phyloP scores from a whole-genome alignment of 2,113 vertebrate genomes.

The Lepus europaeus region DNA sequence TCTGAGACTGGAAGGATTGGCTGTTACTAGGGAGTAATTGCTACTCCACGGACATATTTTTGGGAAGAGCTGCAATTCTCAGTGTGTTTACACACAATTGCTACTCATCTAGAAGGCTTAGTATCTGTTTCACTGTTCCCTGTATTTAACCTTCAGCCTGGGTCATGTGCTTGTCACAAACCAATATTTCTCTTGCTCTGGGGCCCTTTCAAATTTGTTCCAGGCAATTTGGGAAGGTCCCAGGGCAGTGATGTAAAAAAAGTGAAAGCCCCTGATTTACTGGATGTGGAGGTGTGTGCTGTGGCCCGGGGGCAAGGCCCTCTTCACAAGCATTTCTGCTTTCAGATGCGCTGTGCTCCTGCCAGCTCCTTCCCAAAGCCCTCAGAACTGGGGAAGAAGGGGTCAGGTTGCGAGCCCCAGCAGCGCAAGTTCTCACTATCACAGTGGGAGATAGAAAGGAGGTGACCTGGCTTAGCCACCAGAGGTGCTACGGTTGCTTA shows the following conservation, averaged over 20 bases:
- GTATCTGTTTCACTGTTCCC: neutral
- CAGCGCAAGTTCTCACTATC: neutral
- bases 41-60: neutral
- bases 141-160: neutral
- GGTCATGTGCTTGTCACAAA: neutral
- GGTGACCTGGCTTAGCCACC: neutral
- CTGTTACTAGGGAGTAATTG: neutral
- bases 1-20: neutral
- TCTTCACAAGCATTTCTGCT: neutral
- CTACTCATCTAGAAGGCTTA: neutral
- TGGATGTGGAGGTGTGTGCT: neutral
- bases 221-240: neutral
- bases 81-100: neutral
- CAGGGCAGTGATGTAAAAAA: conserved; percentile 30
- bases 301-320: neutral
- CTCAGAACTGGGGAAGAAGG: neutral
- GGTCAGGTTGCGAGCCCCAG: neutral
- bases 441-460: neutral
- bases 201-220: conserved; percentile 32
- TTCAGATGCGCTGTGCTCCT: neutral
- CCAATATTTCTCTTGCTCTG: neutral
- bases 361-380: neutral
- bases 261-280: neutral
- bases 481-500: neutral
- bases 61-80: neutral